Evolutionary conservation across 2,113 vertebrate species (phyloP).

Genomic region (Bubo bubo): DNA sequence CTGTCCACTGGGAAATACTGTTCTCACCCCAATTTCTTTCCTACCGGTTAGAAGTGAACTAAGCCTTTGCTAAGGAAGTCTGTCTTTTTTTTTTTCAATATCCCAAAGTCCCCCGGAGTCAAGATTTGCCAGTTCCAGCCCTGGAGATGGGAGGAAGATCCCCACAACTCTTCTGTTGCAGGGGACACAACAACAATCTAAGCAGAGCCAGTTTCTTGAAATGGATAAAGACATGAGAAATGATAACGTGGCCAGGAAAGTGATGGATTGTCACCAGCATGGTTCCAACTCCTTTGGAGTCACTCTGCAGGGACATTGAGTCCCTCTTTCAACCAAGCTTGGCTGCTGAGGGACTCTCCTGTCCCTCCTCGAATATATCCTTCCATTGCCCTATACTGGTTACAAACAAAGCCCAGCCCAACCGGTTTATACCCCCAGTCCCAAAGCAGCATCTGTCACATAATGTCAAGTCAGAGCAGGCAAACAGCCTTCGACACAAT

Average conservation of each 20-base stretch:
- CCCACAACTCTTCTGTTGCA: not conserved
- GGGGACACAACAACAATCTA: not conserved
- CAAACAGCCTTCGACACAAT: not conserved
- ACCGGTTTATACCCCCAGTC: not conserved
- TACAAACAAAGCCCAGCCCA: slow-evolving; percentile 6
- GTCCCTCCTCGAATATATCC: not conserved
- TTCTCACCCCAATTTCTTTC: not conserved
- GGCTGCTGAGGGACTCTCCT: not conserved
- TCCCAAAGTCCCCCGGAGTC: not conserved
- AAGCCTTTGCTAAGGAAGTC: not conserved
- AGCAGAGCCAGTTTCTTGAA: slow-evolving; percentile 49
- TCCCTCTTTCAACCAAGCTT: not conserved
- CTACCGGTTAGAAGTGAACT: not conserved
- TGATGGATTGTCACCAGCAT: not conserved
- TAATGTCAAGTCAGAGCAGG: slow-evolving; percentile 27
- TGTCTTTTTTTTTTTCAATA: not conserved
- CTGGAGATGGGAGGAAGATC: not conserved
- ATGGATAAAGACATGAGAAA: slow-evolving; percentile 58
- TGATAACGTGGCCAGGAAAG: slow-evolving; percentile 8
- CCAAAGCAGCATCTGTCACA: slow-evolving; percentile 62
- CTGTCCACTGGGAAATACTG: not conserved
- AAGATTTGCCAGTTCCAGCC: slow-evolving; percentile 12
- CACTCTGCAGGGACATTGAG: not conserved
- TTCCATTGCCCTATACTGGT: not conserved
- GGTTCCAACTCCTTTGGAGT: not conserved